Evolutionary conservation across 2,113 vertebrate species (phyloP).

Genomic region (Corythoichthys intestinalis): DNA sequence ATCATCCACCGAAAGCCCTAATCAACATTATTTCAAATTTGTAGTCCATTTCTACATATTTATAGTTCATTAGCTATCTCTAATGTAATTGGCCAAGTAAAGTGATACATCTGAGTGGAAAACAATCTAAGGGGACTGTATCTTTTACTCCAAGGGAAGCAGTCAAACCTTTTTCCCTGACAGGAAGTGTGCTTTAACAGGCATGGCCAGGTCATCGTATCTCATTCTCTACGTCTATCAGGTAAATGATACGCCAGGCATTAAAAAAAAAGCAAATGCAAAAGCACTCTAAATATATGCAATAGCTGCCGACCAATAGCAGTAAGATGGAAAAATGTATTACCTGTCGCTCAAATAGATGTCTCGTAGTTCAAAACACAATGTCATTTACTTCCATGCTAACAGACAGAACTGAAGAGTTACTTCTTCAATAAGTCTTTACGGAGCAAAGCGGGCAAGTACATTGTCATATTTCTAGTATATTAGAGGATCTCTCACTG

Average conservation of each 20-base stretch:
- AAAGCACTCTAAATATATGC: background rate
- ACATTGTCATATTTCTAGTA: constrained; percentile 30
- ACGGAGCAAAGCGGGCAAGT: constrained; percentile 42
- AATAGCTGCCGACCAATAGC: background rate
- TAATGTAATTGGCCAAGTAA: constrained; percentile 71
- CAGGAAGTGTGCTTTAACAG: constrained; percentile 58
- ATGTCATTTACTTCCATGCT: constrained; percentile 28
- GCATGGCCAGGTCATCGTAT: constrained; percentile 67
- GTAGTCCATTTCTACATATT: constrained; percentile 75
- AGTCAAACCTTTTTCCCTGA: constrained; percentile 53
- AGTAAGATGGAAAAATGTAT: background rate
- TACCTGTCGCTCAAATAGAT: background rate
- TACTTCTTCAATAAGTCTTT: constrained; percentile 45
- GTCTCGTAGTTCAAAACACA: background rate
- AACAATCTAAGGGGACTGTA: constrained; percentile 59
- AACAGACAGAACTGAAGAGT: constrained; percentile 16
- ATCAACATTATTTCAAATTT: constrained; percentile 69
- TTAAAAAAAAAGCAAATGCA: constrained; percentile 36
- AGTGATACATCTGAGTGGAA: constrained; percentile 65
- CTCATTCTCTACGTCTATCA: constrained; percentile 67
- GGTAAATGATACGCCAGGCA: constrained; percentile 64
- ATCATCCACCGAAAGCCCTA: constrained; percentile 53
- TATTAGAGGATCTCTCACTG: constrained; percentile 21
- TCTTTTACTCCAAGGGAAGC: constrained; percentile 60
- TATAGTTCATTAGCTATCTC: constrained; percentile 68